These are phyloP conservation scores for Criorhina ranunculi DNA, from an alignment of 2,888 invertebrate species.

Conservation along the genomic window DNA sequence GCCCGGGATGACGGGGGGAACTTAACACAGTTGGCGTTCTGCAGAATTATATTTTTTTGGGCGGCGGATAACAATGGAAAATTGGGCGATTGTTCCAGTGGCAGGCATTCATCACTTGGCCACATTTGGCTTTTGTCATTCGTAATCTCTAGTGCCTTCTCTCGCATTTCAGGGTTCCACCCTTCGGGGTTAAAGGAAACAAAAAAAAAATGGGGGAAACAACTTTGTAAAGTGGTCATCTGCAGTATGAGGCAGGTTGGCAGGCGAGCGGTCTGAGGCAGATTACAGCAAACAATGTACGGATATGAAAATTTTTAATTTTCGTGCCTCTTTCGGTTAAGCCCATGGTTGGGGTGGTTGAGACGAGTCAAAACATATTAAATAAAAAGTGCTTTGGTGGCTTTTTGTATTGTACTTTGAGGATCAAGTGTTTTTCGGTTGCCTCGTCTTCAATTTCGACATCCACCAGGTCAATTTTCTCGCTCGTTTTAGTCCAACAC, in stretches of 20 bases:
- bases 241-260: neutral
- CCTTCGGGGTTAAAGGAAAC: constrained; percentile 6
- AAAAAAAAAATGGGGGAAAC: constrained; percentile 8
- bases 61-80: constrained; percentile 66
- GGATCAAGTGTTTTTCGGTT: too few species aligned
- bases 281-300: constrained; percentile 23
- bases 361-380: constrained; percentile 2
- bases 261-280: neutral
- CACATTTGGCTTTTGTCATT: constrained; percentile 75
- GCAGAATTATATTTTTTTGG: constrained; percentile 64
- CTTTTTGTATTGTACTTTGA: too few species aligned
- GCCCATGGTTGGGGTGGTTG: neutral
- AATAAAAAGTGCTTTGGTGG: neutral
- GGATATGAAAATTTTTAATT: constrained; percentile 25
- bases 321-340: constrained; percentile 21
- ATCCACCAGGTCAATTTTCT: too few species aligned
- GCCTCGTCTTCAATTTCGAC: too few species aligned
- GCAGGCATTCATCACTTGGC: constrained; percentile 73
- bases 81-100: constrained; percentile 74
- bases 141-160: constrained; percentile 59
- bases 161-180: constrained; percentile 21
- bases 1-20: neutral
- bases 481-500: too few species aligned
- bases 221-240: constrained; percentile 57
- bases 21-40: constrained; percentile 62